Percentiles rank a stretch among this genome's conserved stretches.
These are phyloP conservation scores for Leptodactylus fuscus DNA, from an alignment of 2,113 vertebrate species.

Conservation along the genomic window DNA sequence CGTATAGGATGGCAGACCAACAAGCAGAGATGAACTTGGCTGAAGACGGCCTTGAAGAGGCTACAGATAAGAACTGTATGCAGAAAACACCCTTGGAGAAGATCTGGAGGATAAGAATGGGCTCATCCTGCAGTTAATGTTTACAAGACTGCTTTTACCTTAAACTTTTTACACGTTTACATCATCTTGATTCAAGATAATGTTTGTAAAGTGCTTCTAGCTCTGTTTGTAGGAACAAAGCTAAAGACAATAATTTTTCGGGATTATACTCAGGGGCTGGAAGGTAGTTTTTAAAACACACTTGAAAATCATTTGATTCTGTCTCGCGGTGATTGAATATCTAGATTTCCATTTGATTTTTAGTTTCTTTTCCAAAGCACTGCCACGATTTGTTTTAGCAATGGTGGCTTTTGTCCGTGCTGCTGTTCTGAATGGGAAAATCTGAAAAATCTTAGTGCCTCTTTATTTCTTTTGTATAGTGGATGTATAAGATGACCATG, in stretches of 20 bases:
- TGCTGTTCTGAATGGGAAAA: conserved; percentile 81
- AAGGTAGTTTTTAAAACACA: conserved; percentile 82
- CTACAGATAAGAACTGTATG: conserved; percentile 77
- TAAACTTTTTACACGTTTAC: conserved; percentile 89
- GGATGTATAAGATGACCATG: conserved; percentile 9
- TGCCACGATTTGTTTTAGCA: conserved; percentile 79
- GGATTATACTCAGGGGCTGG: conserved; percentile 87
- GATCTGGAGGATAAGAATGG: conserved; percentile 76
- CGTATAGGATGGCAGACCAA: conserved; percentile 75
- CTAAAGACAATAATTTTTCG: conserved; percentile 75
- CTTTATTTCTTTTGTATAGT: conserved; percentile 75
- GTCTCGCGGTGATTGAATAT: conserved; percentile 64
- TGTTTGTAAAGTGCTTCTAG: conserved; percentile 74
- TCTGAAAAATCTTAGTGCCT: conserved; percentile 83
- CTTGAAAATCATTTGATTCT: conserved; percentile 81
- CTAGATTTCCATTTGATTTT: conserved; percentile 36
- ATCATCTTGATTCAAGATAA: conserved; percentile 76
- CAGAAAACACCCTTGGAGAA: conserved; percentile 72
- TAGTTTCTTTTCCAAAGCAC: conserved; percentile 71
- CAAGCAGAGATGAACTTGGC: conserved; percentile 69
- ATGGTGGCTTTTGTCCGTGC: conserved; percentile 81
- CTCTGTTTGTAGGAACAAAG: conserved; percentile 72
- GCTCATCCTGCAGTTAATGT: conserved; percentile 81
- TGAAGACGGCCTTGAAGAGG: conserved; percentile 79
- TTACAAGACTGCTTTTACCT: conserved; percentile 87